Evolutionary conservation across 2,888 invertebrate species (phyloP).

Genomic region (Dastarcus helophoroides): DNA sequence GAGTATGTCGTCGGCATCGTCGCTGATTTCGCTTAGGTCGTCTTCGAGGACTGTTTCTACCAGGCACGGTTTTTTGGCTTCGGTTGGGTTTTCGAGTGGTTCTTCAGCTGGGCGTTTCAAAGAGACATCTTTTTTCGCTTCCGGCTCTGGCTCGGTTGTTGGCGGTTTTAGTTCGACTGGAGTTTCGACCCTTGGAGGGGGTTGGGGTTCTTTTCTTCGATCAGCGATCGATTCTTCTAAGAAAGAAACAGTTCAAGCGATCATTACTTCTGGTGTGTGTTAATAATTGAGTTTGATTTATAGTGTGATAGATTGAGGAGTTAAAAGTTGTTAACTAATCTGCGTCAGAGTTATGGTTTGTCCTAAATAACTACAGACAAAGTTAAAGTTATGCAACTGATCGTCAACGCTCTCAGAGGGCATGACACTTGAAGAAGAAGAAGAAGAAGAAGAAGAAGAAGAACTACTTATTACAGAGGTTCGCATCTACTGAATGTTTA

Average conservation of each 20-base stretch:
- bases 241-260: conserved; percentile 3
- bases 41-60: conserved; percentile 46
- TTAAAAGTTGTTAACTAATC: no score
- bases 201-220: conserved; percentile 13
- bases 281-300: no score
- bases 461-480: no score
- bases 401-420: no score
- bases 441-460: no score
- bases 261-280: conserved; percentile 7
- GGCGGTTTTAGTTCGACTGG: no score
- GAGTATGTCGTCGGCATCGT: conserved; percentile 79
- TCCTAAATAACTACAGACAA: no score
- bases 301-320: no score
- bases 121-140: conserved; percentile 19
- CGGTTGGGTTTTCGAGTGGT: conserved; percentile 34
- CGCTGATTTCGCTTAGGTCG: conserved; percentile 79
- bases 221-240: conserved; percentile 6
- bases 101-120: conserved; percentile 29
- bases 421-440: no score
- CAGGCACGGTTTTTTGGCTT: conserved; percentile 38
- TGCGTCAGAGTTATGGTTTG: no score
- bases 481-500: no score
- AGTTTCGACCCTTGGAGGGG: conserved; percentile 7
- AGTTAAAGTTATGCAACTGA: no score
- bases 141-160: conserved; percentile 7